These are phyloP conservation scores for Camponotus fellah DNA, from an alignment of 2,888 invertebrate species.

Conservation along the genomic window DNA sequence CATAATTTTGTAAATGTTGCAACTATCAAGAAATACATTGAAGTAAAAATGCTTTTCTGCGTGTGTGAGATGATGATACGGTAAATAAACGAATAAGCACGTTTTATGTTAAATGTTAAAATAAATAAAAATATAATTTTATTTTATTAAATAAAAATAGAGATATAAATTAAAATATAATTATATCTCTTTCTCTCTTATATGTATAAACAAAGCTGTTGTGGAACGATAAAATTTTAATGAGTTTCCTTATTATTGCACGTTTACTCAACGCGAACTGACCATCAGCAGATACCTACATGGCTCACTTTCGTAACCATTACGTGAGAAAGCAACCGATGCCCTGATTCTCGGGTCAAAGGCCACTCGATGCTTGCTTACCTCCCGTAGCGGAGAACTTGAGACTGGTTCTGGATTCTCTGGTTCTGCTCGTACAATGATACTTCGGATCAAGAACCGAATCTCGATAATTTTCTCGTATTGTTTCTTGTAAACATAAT, in stretches of 20 bases:
- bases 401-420: slow-evolving; percentile 78
- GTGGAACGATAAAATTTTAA: background rate
- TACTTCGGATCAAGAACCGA: slow-evolving; percentile 53
- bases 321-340: slow-evolving; percentile 84
- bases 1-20: background rate
- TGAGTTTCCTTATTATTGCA: background rate
- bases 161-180: background rate
- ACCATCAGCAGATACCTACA: slow-evolving; percentile 47
- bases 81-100: background rate
- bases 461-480: slow-evolving; percentile 46
- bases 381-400: slow-evolving; percentile 79
- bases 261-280: slow-evolving; percentile 54
- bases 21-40: background rate
- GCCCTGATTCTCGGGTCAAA: slow-evolving; percentile 84
- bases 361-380: slow-evolving; percentile 81
- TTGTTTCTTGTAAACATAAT: slow-evolving; percentile 28
- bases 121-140: background rate
- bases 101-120: background rate
- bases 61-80: background rate
- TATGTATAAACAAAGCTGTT: background rate
- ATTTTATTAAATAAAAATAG: background rate
- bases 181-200: no score
- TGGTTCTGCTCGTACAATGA: slow-evolving; percentile 70
- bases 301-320: slow-evolving; percentile 79
- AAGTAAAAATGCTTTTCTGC: background rate